phyloP scores from a whole-genome alignment of 2,888 invertebrate species.

The Xanthia icteritia region DNA sequence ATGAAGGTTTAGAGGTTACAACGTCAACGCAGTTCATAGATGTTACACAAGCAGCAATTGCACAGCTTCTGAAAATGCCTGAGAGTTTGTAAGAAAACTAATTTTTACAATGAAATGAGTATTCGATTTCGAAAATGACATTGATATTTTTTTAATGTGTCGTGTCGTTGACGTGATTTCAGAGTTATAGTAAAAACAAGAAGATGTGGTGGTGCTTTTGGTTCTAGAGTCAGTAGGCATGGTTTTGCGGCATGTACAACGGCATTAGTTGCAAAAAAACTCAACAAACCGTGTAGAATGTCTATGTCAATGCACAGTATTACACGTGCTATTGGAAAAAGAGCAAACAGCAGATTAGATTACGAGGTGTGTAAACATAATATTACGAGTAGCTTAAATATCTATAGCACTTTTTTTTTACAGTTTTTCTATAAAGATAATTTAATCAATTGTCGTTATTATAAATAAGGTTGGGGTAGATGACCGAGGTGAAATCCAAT shows the following conservation, averaged over 20 bases:
- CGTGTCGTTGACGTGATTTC: slow-evolving; percentile 34
- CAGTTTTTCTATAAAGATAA: background rate
- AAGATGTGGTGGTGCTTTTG: slow-evolving; percentile 76
- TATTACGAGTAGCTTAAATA: no score
- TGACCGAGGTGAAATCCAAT: slow-evolving; percentile 74
- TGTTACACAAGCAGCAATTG: slow-evolving; percentile 70
- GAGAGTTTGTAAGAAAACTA: slow-evolving; percentile 71
- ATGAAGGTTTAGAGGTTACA: slow-evolving; percentile 72
- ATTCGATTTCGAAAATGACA: no score
- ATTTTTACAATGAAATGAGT: background rate
- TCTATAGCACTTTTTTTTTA: background rate
- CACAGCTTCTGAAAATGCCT: slow-evolving; percentile 70
- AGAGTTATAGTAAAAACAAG: slow-evolving; percentile 71
- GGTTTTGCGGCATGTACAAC: slow-evolving; percentile 69
- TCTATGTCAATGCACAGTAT: slow-evolving; percentile 73
- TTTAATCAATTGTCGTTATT: background rate
- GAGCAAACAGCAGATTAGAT: slow-evolving; percentile 71
- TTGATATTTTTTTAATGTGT: background rate
- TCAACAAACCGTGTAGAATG: slow-evolving; percentile 74
- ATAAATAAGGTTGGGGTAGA: slow-evolving; percentile 72
- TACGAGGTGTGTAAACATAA: slow-evolving; percentile 68
- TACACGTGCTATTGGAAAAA: slow-evolving; percentile 73
- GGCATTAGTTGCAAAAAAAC: slow-evolving; percentile 72
- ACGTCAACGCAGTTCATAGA: slow-evolving; percentile 72
- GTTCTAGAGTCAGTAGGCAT: slow-evolving; percentile 71